phyloP scores from a whole-genome alignment of 2,888 invertebrate genomes.

The Agrochola lychnidis region DNA sequence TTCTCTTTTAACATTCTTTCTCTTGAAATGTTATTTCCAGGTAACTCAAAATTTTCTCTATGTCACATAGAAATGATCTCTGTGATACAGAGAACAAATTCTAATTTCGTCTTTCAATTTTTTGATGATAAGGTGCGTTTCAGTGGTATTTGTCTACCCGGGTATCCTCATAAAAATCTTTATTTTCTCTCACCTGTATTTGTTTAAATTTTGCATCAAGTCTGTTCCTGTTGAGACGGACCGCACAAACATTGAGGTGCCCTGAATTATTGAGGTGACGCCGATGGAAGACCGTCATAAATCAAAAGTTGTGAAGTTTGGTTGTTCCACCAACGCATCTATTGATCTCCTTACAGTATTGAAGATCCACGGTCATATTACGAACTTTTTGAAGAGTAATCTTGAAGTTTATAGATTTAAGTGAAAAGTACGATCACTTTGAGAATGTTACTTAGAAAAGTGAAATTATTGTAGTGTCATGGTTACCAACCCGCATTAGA shows the following conservation, averaged over 20 bases:
- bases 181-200: neutral
- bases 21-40: neutral
- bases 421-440: conserved; percentile 27
- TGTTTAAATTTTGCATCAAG: conserved; percentile 3
- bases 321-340: conserved; percentile 49
- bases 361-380: conserved; percentile 28
- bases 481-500: conserved; percentile 16
- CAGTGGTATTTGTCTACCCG: neutral
- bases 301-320: conserved; percentile 64
- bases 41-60: neutral
- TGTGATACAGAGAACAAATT: neutral
- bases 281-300: conserved; percentile 48
- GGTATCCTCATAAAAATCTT: conserved; percentile 5
- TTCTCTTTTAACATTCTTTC: neutral
- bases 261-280: conserved; percentile 46
- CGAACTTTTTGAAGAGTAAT: conserved; percentile 45
- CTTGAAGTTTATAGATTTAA: conserved; percentile 37
- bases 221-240: neutral
- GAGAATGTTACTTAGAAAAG: conserved; percentile 17
- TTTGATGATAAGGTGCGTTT: neutral
- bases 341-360: conserved; percentile 45
- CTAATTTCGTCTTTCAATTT: neutral
- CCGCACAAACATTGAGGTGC: conserved; percentile 25
- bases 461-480: conserved; percentile 33
- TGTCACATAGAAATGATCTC: neutral